Evolutionary conservation across 2,113 vertebrate species (phyloP).

Genomic region (Pygoscelis adeliae): DNA sequence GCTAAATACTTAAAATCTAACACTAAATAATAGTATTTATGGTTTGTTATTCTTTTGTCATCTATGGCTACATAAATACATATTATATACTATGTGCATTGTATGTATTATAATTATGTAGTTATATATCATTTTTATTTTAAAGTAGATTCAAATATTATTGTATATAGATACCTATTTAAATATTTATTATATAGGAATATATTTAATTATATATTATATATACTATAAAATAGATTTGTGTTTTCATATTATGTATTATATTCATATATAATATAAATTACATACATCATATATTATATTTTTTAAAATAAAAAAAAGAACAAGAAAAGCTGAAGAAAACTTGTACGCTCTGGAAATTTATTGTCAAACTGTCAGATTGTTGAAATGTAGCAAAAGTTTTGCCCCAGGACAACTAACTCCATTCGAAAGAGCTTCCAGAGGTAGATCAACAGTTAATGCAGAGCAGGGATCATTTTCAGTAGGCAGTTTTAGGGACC

Average conservation of each 20-base stretch:
- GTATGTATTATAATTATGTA: background rate
- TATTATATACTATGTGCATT: background rate
- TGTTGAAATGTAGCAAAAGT: background rate
- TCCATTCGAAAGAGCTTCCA: background rate
- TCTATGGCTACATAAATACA: fast-evolving
- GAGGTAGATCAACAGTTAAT: background rate
- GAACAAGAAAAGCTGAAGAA: background rate
- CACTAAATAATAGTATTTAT: background rate
- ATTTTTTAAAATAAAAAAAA: background rate
- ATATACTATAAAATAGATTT: background rate
- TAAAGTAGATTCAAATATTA: background rate
- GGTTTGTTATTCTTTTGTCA: background rate
- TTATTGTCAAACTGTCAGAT: background rate
- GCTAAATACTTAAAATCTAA: background rate
- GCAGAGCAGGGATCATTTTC: background rate
- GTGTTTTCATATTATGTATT: no score
- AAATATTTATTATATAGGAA: background rate
- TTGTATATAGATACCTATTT: background rate
- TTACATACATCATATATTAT: background rate
- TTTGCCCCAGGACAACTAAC: background rate
- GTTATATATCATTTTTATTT: background rate
- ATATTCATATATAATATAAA: background rate
- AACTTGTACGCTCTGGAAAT: background rate
- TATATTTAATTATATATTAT: background rate
- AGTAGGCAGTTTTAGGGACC: background rate